Conservation (phyloP, 2,888 invertebrate species). For the Morpho helenor region DNA sequence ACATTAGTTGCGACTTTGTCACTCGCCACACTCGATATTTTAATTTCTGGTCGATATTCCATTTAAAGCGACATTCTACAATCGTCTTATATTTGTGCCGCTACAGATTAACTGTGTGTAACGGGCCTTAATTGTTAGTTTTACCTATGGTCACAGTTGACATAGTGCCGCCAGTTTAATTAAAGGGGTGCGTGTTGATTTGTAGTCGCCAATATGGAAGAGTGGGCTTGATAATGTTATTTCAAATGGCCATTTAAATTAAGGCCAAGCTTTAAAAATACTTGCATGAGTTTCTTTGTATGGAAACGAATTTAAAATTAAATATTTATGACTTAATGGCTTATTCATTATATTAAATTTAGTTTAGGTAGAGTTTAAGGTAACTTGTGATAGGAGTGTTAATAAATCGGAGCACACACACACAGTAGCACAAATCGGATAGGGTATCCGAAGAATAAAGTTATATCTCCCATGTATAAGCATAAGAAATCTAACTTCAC, state of each 20-base stretch:
- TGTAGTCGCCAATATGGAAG: constrained; percentile 54
- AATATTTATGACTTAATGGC: no score
- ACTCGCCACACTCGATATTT: not conserved
- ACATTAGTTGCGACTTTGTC: no score
- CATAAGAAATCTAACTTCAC: no score
- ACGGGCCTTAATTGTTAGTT: constrained; percentile 27
- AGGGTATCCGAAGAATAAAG: no score
- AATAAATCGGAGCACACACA: no score
- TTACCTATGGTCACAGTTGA: constrained; percentile 60
- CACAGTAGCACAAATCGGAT: no score
- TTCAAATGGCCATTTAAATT: constrained; percentile 17
- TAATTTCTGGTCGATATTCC: not conserved
- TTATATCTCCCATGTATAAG: no score
- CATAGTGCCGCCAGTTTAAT: constrained; percentile 67
- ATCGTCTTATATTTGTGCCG: not conserved
- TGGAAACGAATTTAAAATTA: no score
- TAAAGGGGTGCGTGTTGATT: constrained; percentile 71
- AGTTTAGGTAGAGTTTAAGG: no score
- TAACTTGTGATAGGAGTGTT: no score
- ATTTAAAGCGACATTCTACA: not conserved
- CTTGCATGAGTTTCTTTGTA: not conserved
- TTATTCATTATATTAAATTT: no score
- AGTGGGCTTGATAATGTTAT: constrained; percentile 39
- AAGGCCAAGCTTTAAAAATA: not conserved
- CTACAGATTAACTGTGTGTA: constrained; percentile 2